Evolutionary conservation across 2,113 vertebrate genomes (phyloP), one percentile per base, ranked within the genome.

Genomic region (Ellobius talpinus): DNA sequence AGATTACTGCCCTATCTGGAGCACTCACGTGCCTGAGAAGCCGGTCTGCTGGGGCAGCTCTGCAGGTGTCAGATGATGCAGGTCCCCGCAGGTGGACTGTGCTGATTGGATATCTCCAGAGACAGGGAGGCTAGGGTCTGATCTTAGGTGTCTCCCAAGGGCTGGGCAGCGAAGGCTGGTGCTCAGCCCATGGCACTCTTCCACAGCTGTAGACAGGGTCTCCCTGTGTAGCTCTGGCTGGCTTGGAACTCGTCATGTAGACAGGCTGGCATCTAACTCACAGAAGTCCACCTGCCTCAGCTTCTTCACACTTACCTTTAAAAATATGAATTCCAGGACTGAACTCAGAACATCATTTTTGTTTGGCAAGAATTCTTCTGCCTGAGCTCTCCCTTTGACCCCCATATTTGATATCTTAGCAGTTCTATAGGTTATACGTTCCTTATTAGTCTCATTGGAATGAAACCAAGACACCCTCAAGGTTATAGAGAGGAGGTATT

Each of bases 21-120:
- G 10, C 13, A 2, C 31, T 23, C 31, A 7, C 4, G 0, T 45
- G 31, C n/a, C 50, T 68, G 24, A 0, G 21, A 26, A 61, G 29
- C 9, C 42, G 10, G 66, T 45, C 47, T 58, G 16, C 17, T 10
- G 36, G 63, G n/a, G 19, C 0, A 29, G 79, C 21, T n/a, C 12
- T 7, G 7, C 21, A 63, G 33, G 36, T 17, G 12, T 2, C 0
- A 0, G 36, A 10, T 13, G n/a, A 65, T 7, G 13, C 7, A 8
- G 39, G 45, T 31, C 36, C 36, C 33, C 0, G 26, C 23, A 21
- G 33, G 33, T 10, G 16, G 45, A 3, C 52, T 21, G 16, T 29
- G 23, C 11, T 0, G 9, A 55, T 70, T n/a, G 23, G 52, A 21
- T 55, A 29, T 58, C 65, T 42, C 1, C 4, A 3, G 36, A 42